These are phyloP conservation scores for Pseudomyrmex sp. DNA, from an alignment of 1,140 invertebrate species.

Conservation along the genomic window DNA sequence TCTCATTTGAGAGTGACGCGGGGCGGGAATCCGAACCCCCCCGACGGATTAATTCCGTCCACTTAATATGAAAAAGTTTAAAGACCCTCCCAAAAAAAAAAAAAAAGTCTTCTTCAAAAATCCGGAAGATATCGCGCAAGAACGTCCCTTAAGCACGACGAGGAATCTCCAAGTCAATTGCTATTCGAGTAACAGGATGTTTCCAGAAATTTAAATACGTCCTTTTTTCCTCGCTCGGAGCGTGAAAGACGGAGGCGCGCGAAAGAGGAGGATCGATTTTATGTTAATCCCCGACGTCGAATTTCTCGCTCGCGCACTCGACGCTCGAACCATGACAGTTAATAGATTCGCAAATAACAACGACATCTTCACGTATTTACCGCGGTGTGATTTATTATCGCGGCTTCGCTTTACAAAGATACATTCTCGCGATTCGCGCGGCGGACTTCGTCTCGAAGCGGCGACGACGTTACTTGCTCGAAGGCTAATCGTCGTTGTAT, in stretches of 20 bases:
- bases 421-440: neutral
- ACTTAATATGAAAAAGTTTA: slow-evolving; percentile 15
- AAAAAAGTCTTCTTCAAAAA: neutral
- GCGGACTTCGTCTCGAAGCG: neutral
- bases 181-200: slow-evolving; percentile 42
- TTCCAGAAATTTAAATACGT: slow-evolving; percentile 49
- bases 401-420: neutral
- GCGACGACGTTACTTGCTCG: neutral
- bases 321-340: neutral
- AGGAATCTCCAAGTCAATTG: slow-evolving; percentile 51
- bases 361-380: slow-evolving; percentile 11
- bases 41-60: slow-evolving; percentile 43
- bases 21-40: slow-evolving; percentile 12
- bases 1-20: slow-evolving; percentile 21
- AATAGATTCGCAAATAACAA: slow-evolving; percentile 41
- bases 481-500: slow-evolving; percentile 26
- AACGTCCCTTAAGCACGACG: neutral
- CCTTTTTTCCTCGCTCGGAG: neutral
- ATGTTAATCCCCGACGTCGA: slow-evolving; percentile 39
- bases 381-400: slow-evolving; percentile 24
- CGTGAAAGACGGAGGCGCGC: neutral
- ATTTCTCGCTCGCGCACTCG: slow-evolving; percentile 22
- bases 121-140: slow-evolving; percentile 17
- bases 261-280: slow-evolving; percentile 42
- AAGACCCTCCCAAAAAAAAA: no score